Evolutionary conservation across 2,888 invertebrate species (phyloP), one percentile per base, ranked within the genome.

Genomic region (Lycia hirtaria): DNA sequence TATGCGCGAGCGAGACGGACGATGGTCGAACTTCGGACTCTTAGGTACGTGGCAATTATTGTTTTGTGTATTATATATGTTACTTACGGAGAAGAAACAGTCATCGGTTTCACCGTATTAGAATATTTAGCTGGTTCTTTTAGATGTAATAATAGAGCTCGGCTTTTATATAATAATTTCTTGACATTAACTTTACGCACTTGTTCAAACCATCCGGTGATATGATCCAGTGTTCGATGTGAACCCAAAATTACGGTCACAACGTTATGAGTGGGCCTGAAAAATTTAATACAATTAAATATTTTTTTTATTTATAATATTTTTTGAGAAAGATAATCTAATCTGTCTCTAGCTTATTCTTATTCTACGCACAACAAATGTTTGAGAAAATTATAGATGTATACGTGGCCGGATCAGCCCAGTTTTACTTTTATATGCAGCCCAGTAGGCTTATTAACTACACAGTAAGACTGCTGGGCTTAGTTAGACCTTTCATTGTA

Each of bases 191-290:
- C 92, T 52, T 90, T 84, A 24, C 93, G 87, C n/a, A 94, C 91
- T 88, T 96, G 95, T 76, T 97, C 96, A 73, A 95, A 93, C 3
- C 95, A 94, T 33, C 96, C 94, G 58, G 89, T 87, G 4, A 94
- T 88, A 43, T 92, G 83, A 30, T 92, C 81, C 60, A 95, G 86
- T 0, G 93, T 92, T 73, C 93, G 93, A 12, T 94, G 93, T 15
- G 94, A 93, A n/a, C 97, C 97, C 37, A 96, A 79, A 7, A 96
- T 77, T 4, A 94, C 95, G 1, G 93, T 88, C 5, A 95, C 88
- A 64, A 94, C 95, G 71, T 94, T 92, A n/a, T 78, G 76, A 12
- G 80, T 69, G 22, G 94, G 80, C 44, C 95, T 95, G 72, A 64
- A 87, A 80, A 17, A 38, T 40, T n/a, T 14, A 28, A 24, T 14